These are phyloP conservation scores for Vultur gryphus DNA, from an alignment of 2,797 vertebrate genomes.

Conservation along the genomic window DNA sequence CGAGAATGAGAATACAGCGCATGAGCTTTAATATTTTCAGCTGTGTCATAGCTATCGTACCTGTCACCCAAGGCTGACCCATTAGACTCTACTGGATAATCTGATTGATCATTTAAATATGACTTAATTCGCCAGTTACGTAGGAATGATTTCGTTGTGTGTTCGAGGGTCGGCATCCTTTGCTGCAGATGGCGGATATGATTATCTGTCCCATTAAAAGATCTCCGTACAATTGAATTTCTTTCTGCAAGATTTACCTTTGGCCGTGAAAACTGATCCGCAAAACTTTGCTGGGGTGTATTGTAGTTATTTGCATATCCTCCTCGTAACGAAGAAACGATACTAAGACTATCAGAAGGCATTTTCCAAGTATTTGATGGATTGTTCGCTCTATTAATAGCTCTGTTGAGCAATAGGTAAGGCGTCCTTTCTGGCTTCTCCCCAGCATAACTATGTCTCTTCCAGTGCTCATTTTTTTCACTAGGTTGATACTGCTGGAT, in stretches of 20 bases:
- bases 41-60: slow-evolving; percentile 77
- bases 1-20: slow-evolving; percentile 77
- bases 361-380: slow-evolving; percentile 83
- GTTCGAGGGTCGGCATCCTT: slow-evolving; percentile 86
- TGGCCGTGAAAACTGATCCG: slow-evolving; percentile 73
- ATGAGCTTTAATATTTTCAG: slow-evolving; percentile 72
- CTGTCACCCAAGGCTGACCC: slow-evolving; percentile 63
- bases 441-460: slow-evolving; percentile 96
- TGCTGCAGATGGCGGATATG: slow-evolving; percentile 83
- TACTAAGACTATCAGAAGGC: slow-evolving; percentile 75
- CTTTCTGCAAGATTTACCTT: slow-evolving; percentile 74
- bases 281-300: slow-evolving; percentile 70
- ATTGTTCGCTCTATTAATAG: slow-evolving; percentile 64
- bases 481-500: slow-evolving; percentile 72
- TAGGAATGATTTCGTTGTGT: slow-evolving; percentile 87
- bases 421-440: slow-evolving; percentile 81
- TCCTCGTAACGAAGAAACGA: slow-evolving; percentile 67
- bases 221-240: slow-evolving; percentile 80
- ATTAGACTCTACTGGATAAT: slow-evolving; percentile 73
- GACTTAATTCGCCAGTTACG: slow-evolving; percentile 91
- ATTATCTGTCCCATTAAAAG: slow-evolving; percentile 86
- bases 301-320: slow-evolving; percentile 53
- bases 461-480: slow-evolving; percentile 82
- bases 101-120: slow-evolving; percentile 86
- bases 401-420: slow-evolving; percentile 70